Percentiles rank a stretch among this genome's conserved stretches.
phyloP scores from a whole-genome alignment of 2,113 vertebrate genomes.

The Chauna torquata region DNA sequence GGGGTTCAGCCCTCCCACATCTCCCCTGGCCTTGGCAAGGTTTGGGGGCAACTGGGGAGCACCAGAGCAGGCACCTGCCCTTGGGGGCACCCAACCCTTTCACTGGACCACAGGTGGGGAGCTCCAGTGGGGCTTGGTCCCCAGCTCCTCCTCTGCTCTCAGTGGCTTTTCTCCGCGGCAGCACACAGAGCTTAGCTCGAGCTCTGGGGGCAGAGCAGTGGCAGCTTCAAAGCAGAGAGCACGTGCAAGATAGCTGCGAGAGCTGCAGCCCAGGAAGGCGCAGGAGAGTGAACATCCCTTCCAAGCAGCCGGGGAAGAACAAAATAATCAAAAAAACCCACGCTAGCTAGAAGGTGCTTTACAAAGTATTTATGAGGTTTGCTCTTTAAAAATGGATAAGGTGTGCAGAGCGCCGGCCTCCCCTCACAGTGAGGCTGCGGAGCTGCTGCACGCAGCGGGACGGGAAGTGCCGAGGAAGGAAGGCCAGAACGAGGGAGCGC shows the following conservation, averaged over 20 bases:
- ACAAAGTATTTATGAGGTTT: slow-evolving; percentile 63
- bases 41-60: no score
- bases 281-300: neutral
- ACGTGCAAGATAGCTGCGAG: neutral
- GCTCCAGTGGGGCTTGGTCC: neutral
- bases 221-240: neutral
- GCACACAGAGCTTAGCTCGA: neutral
- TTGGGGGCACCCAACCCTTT: neutral
- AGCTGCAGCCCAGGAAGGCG: neutral
- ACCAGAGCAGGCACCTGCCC: neutral
- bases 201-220: neutral
- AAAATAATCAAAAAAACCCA: slow-evolving; percentile 6
- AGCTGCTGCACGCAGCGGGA: neutral
- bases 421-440: neutral
- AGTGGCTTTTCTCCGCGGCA: neutral
- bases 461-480: neutral
- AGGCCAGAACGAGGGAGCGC: neutral
- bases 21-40: no score
- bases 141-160: neutral
- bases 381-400: slow-evolving; percentile 65
- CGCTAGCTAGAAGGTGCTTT: slow-evolving; percentile 55
- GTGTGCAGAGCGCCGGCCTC: neutral
- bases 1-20: neutral
- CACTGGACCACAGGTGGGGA: no score
- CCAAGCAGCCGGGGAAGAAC: neutral